Base-by-base conservation (phyloP, 2,113 vertebrate genomes). In the Antechinus flavipes region DNA sequence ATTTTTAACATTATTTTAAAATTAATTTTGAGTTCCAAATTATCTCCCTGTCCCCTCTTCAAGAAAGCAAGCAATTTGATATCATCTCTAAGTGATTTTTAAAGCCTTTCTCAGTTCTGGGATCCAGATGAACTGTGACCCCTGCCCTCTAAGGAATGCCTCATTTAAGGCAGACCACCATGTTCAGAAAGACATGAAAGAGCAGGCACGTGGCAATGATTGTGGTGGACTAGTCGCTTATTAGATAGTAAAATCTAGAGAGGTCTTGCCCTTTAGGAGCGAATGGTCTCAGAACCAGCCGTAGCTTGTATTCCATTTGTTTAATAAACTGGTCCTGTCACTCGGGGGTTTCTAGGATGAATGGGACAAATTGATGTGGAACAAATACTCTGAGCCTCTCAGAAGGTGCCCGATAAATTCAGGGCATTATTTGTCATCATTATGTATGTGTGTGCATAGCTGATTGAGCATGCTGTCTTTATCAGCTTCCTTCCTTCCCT, bases 401-500 rank as follows among this genome's bases (percentile, higher is more conserved):
- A 27, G 94, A 68, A 54, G 42, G 91, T 1, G 1, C 52, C 54
- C 0, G 10, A 10, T 46, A 30, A 54, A 46, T 1, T 25, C 84
- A 96, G 91, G 46, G 5, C 2, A 92, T 90, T 90, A 90, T 90
- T 53, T 12, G 35, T 90, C 76, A n/a, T 95, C 30, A 30, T 30
- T 54, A 52, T 47, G 52, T 47, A 55, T 26, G 2, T 27, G 89
- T 16, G 49, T 24, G 61, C 8, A 49, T n/a, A 58, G 46, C 53
- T 0, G 24, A 24, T 42, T 25, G 52, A 94, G 90, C 26, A 4
- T 4, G 0, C 95, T n/a, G 90, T 42, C 47, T 61, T 91, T 22
- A 91, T 47, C 92, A 68, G 93, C 76, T 91, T 56, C 54, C 49
- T 90, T 50, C 92, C 94, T n/a, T 61, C 92, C 89, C 91, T 91